Base-by-base conservation (phyloP, 2,113 vertebrate genomes). In the Prietella phreatophila region DNA sequence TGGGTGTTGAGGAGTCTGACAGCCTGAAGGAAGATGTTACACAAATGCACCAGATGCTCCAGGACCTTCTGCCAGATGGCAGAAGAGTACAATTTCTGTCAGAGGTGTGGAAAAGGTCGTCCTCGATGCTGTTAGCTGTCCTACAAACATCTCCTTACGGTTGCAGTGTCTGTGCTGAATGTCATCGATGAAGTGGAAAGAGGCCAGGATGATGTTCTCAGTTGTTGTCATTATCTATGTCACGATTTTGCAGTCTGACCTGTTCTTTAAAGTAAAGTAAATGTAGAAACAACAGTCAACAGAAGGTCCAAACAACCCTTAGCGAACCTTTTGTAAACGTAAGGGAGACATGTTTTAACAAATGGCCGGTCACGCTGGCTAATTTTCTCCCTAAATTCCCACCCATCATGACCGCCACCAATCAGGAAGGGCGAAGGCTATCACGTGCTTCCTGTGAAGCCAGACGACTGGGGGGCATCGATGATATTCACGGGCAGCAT, bases 31-130 rank as follows among this genome's bases (percentile, higher is more conserved):
- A 39, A 39, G 80, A 82, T 61, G 56, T 82, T 61, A 39, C 80
- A 63, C 81, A n/a, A 63, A 83, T 30, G 61, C 82, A 47, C 42
- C 61, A 67, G 82, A 84, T 84, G 61, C 82, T 84, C 27, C 15
- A 5, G 27, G 19, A 84, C 27, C 39, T 50, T 84, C 58, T 67
- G 82, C 36, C 82, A 84, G 42, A 67, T 67, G 80, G 80, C 22
- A 82, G 20, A 61, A 33, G 56, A 22, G 80, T 61, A 82, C 27
- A 22, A 61, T 61, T 65, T 84, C 82, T 67, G 61, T n/a, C 25
- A 20, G 13, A 67, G 60, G 22, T 65, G 25, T 61, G 61, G 36
- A 56, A n/a, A 85, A 42, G 63, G 50, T 75, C 53, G 36, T 85
- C 73, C 17, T 4, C 30, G 22, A 61, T 39, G 3, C 79, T 81